phyloP scores from a whole-genome alignment of 2,888 invertebrate genomes.

The Ochlodes sylvanus region DNA sequence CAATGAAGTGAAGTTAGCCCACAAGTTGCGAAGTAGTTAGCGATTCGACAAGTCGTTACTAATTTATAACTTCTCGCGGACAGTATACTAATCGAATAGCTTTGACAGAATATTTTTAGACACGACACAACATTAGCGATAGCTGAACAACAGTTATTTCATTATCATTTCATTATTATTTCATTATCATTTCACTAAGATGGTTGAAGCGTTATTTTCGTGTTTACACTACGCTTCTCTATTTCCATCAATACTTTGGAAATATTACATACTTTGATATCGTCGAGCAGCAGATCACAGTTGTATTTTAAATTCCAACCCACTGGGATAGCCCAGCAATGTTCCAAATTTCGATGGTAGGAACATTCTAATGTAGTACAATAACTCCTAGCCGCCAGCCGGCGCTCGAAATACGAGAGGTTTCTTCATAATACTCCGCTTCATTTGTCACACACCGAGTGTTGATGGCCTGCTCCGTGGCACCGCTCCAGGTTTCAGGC shows the following conservation, averaged over 20 bases:
- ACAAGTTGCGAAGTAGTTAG: slow-evolving; percentile 11
- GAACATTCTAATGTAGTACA: slow-evolving; percentile 21
- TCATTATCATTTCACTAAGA: too few relatives aligned
- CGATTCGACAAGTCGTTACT: slow-evolving; percentile 9
- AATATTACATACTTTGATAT: too few relatives aligned
- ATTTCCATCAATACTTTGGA: too few relatives aligned
- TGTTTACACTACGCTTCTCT: too few relatives aligned
- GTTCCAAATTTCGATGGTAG: slow-evolving; percentile 16
- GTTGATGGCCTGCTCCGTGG: slow-evolving; percentile 77
- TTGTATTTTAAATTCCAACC: background rate
- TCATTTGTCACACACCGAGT: slow-evolving; percentile 78
- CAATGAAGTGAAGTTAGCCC: slow-evolving; percentile 10
- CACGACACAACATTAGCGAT: background rate
- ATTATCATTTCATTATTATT: too few relatives aligned
- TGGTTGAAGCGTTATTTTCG: too few relatives aligned
- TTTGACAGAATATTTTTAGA: background rate
- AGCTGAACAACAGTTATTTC: too few relatives aligned
- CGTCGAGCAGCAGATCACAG: background rate
- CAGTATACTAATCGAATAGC: slow-evolving; percentile 5
- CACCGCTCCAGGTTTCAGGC: slow-evolving; percentile 65
- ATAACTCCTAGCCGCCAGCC: slow-evolving; percentile 23
- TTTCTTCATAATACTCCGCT: slow-evolving; percentile 74
- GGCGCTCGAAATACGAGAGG: slow-evolving; percentile 43
- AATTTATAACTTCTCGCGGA: slow-evolving; percentile 12
- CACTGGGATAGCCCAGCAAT: background rate